Evolutionary conservation across 2,113 vertebrate genomes (phyloP), one percentile per base, ranked within the genome.

Genomic region (Malurus cyaneus): DNA sequence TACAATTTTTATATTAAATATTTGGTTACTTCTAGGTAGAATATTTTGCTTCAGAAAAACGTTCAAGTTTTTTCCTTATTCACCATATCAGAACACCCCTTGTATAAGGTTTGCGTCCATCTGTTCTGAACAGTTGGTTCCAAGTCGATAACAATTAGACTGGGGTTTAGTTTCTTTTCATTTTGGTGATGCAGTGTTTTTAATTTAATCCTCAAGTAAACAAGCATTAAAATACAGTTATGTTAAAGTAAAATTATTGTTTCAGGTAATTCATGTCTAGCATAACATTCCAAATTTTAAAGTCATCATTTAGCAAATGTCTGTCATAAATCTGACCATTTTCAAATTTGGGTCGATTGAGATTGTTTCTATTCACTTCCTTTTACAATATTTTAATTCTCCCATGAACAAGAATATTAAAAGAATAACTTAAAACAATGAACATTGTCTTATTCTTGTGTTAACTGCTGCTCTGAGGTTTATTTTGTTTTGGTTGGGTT

Each of bases 181-280:
- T 94, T 93, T 79, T 93, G 52, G 28, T 83, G 80, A 90, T 92
- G 49, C 16, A 88, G 44, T 86, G 36, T 29, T 96, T 95, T 92
- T 92, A 86, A 86, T 95, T 96, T 92, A 41, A 88, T 88, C 62
- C 82, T 89, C 60, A 91, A 77, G 60, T 76, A 84, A 88, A 72
- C 42, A 94, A 73, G 6, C 18, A 81, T 76, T 79, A 72, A 69
- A 92, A 39, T 57, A 76, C n/a, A 78, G 61, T 60, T 71, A 5
- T 46, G 25, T 21, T 80, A 74, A 60, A 12, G 65, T 49, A 74
- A 80, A 90, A 86, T 56, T 72, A 41, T 77, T 78, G 24, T 61
- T 83, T 57, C 7, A 86, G 14, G 46, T 84, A 86, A 69, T 74
- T 91, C 62, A 65, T 6, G 25, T 80, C 21, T 76, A 59, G 11